These are phyloP conservation scores for Sussaba pulchella DNA, from an alignment of 2,888 invertebrate species.

Conservation along the genomic window DNA sequence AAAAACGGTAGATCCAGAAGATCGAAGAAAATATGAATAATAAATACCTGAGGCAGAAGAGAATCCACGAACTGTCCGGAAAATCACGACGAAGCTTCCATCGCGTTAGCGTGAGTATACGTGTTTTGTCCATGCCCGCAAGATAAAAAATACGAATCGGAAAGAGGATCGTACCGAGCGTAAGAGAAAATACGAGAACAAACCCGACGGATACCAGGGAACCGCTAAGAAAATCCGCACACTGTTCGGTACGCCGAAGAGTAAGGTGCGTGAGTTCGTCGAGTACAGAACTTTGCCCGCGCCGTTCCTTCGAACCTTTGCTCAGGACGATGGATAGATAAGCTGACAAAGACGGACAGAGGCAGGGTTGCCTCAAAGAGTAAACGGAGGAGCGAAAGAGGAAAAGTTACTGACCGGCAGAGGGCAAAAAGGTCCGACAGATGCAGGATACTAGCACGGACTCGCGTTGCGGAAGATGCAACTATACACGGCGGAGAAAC, in stretches of 20 bases:
- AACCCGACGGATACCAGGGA: constrained; percentile 26
- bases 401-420: constrained; percentile 36
- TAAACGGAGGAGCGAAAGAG: constrained; percentile 43
- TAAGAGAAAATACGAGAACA: constrained; percentile 55
- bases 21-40: too few relatives aligned
- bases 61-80: constrained; percentile 45
- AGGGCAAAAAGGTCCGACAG: constrained; percentile 69
- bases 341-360: constrained; percentile 51
- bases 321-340: constrained; percentile 59
- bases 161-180: constrained; percentile 14
- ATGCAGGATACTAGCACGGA: constrained; percentile 41
- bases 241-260: constrained; percentile 5
- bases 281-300: constrained; percentile 20
- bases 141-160: neutral
- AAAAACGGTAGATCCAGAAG: constrained; percentile 26
- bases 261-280: constrained; percentile 23
- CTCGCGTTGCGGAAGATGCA: constrained; percentile 65
- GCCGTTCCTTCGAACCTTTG: constrained; percentile 28
- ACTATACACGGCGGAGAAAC: constrained; percentile 70
- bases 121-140: neutral
- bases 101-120: too few relatives aligned
- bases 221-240: constrained; percentile 36
- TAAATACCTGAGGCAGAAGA: constrained; percentile 19
- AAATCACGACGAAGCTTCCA: constrained; percentile 50
- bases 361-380: constrained; percentile 22